Evolutionary conservation across 2,888 invertebrate species (phyloP).

Genomic region (Euproctis similis): DNA sequence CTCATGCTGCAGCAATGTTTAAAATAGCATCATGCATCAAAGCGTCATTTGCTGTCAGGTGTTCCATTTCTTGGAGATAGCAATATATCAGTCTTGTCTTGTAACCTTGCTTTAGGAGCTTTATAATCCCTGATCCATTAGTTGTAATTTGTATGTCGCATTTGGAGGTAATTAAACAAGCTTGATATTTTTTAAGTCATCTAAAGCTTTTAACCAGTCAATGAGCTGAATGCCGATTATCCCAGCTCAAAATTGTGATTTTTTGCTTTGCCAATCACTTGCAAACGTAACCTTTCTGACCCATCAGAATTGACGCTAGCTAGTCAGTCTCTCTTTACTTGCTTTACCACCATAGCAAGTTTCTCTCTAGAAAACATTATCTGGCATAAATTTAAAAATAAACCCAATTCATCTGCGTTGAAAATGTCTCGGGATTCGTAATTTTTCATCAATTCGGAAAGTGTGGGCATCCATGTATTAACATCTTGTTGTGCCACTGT

Average conservation of each 20-base stretch:
- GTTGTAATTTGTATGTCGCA: background rate
- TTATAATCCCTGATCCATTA: background rate
- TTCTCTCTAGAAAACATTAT: background rate
- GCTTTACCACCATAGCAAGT: background rate
- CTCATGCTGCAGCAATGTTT: constrained; percentile 13
- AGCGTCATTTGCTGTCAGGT: constrained; percentile 11
- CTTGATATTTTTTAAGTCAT: background rate
- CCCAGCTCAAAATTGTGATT: background rate
- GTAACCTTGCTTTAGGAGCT: constrained; percentile 11
- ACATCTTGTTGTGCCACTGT: constrained; percentile 3
- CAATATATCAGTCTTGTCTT: constrained; percentile 12
- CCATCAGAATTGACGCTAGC: background rate
- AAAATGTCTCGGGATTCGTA: constrained; percentile 12
- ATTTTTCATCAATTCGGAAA: constrained; percentile 9
- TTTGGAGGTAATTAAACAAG: background rate
- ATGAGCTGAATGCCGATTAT: background rate
- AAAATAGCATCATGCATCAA: constrained; percentile 14
- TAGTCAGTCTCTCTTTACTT: background rate
- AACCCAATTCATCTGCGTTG: constrained; percentile 18
- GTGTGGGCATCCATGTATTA: constrained; percentile 4
- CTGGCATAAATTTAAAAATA: constrained; percentile 6
- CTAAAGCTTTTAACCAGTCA: background rate
- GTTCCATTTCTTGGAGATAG: constrained; percentile 13
- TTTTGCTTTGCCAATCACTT: background rate
- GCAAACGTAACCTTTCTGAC: constrained; percentile 1